Conservation (phyloP, 2,888 invertebrate species). For the Malthinus seriepunctatus region DNA sequence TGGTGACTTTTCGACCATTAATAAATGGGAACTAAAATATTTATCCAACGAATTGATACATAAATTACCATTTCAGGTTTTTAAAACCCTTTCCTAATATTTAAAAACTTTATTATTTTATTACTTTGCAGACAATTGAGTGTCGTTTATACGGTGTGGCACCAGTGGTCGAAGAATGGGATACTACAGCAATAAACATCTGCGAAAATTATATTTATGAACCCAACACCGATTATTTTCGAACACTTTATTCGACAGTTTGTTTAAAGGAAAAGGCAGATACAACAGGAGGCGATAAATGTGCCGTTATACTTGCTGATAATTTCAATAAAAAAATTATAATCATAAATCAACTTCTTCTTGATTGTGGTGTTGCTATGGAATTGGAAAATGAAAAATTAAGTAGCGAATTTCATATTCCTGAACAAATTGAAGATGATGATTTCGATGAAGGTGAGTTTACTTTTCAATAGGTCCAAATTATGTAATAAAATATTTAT, state of each 20-base stretch:
- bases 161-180: conserved; percentile 58
- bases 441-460: conserved; percentile 15
- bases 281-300: conserved; percentile 56
- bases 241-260: conserved; percentile 55
- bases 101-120: no score
- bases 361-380: conserved; percentile 58
- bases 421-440: conserved; percentile 19
- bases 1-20: conserved; percentile 60
- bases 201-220: conserved; percentile 57
- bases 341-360: conserved; percentile 57
- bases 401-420: conserved; percentile 32
- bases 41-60: conserved; percentile 58
- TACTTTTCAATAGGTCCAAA: background rate
- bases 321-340: conserved; percentile 52
- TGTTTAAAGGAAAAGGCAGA: conserved; percentile 36
- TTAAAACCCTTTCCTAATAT: background rate
- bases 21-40: conserved; percentile 52
- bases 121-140: conserved; percentile 60
- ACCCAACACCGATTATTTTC: conserved; percentile 49
- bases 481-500: background rate
- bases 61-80: conserved; percentile 59
- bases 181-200: conserved; percentile 58
- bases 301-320: conserved; percentile 58
- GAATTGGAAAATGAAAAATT: conserved; percentile 30
- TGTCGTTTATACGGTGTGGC: conserved; percentile 61